Conservation (phyloP, 2,113 vertebrate species). For the Chamaetylas fuelleborni region DNA sequence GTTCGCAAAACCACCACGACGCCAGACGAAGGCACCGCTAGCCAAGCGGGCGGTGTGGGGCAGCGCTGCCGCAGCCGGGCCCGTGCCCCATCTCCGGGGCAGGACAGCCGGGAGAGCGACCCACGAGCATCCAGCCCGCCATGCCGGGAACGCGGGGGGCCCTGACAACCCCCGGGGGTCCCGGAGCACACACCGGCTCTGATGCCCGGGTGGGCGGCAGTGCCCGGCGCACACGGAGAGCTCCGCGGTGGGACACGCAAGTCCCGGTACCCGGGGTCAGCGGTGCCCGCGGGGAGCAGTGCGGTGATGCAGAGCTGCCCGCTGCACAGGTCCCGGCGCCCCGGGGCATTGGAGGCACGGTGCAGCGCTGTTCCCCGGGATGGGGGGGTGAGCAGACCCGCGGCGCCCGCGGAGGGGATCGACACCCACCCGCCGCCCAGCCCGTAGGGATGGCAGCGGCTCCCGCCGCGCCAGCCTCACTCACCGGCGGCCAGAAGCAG, state of each 20-base stretch:
- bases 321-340: neutral
- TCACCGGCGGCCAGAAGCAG: neutral
- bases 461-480: neutral
- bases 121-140: neutral
- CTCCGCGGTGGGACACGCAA: neutral
- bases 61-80: neutral
- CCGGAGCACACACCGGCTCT: too few relatives aligned
- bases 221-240: neutral
- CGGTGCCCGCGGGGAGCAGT: too few relatives aligned
- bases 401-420: neutral
- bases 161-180: neutral
- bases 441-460: neutral
- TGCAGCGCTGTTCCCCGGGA: neutral
- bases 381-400: neutral
- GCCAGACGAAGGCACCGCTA: neutral
- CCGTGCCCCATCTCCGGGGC: neutral
- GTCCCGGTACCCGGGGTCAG: neutral
- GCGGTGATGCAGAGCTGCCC: neutral
- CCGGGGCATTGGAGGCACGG: accelerated
- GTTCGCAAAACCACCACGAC: neutral
- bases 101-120: neutral
- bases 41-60: neutral
- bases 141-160: neutral
- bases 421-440: neutral
- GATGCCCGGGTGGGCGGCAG: neutral